Evolutionary conservation across 2,888 invertebrate genomes (phyloP).

Genomic region (Alitta virens): DNA sequence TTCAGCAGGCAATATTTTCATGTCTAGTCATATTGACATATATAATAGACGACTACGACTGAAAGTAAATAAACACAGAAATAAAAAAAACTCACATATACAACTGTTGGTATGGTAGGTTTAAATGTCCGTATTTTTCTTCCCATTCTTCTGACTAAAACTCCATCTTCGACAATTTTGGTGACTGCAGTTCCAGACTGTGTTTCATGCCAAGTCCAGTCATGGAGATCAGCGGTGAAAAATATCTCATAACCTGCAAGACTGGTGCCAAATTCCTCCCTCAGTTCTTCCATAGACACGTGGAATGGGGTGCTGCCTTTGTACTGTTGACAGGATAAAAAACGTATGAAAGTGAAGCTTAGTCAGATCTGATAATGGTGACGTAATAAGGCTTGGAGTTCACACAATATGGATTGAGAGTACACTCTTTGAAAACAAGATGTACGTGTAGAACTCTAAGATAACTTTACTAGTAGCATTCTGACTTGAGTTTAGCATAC

Average conservation of each 20-base stretch:
- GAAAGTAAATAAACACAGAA: too few species aligned
- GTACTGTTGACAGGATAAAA: slow-evolving; percentile 59
- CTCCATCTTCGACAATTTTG: slow-evolving; percentile 82
- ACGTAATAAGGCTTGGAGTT: too few species aligned
- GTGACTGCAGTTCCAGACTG: slow-evolving; percentile 77
- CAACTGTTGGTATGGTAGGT: slow-evolving; percentile 76
- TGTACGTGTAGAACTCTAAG: too few species aligned
- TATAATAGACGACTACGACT: too few species aligned
- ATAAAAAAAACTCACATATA: slow-evolving; percentile 72
- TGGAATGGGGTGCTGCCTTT: slow-evolving; percentile 84
- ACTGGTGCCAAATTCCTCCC: slow-evolving; percentile 23
- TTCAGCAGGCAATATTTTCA: too few species aligned
- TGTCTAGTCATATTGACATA: too few species aligned
- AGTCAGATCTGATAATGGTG: too few species aligned
- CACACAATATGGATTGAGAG: too few species aligned
- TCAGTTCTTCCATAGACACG: slow-evolving; percentile 81
- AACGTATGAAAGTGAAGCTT: too few species aligned
- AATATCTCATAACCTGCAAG: slow-evolving; percentile 42
- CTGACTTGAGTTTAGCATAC: too few species aligned
- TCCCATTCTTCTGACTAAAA: slow-evolving; percentile 80
- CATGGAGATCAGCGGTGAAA: slow-evolving; percentile 49
- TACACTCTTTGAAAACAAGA: too few species aligned
- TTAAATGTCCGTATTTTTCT: slow-evolving; percentile 93
- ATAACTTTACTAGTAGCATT: too few species aligned
- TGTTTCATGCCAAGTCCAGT: slow-evolving; percentile 53